These are phyloP conservation scores for Ammodytes marinus DNA, from an alignment of 2,113 vertebrate species.

Conservation along the genomic window DNA sequence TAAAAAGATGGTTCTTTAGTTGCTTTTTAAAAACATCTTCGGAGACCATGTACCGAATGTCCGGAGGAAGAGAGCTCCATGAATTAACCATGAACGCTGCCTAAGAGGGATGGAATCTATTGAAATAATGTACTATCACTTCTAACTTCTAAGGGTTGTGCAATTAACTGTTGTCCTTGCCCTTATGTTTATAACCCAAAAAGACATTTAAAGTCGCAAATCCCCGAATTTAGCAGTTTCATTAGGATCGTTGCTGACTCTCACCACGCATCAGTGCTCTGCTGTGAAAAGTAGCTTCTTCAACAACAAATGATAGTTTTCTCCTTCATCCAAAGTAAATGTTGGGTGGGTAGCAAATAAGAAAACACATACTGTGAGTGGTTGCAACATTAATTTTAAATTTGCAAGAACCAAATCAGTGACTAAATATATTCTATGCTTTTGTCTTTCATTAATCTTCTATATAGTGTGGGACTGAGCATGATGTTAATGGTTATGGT, in stretches of 20 bases:
- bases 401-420: neutral
- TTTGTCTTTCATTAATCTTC: conserved; percentile 13
- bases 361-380: neutral
- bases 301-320: conserved; percentile 14
- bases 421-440: neutral
- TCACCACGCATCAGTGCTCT: conserved; percentile 2
- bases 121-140: neutral
- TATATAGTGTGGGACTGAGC: neutral
- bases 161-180: conserved; percentile 1
- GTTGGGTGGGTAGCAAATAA: neutral
- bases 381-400: neutral
- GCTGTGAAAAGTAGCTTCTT: conserved; percentile 2
- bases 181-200: neutral
- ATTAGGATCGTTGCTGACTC: conserved; percentile 1
- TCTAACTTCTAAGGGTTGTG: neutral
- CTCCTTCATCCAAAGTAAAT: neutral
- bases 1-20: no score
- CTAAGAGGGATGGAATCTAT: neutral
- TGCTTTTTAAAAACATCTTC: no score
- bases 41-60: no score
- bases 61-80: no score
- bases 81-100: neutral
- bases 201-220: conserved; percentile 1
- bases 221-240: conserved; percentile 15
- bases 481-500: neutral